These are phyloP conservation scores for Brachionus koreanus DNA, from an alignment of 1,140 invertebrate genomes.

Conservation along the genomic window DNA sequence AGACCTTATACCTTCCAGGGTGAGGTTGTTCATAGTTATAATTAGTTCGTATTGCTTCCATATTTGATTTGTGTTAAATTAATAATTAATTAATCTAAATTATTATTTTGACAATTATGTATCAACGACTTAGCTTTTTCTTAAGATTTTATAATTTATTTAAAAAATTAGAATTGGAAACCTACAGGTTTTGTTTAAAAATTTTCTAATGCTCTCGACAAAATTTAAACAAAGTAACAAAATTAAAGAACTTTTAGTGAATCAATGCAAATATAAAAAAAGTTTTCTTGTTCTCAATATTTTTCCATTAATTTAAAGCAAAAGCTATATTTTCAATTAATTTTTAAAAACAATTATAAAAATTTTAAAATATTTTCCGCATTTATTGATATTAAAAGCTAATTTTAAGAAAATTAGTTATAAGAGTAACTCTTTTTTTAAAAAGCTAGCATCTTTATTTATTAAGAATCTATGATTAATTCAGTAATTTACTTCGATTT, in stretches of 20 bases:
- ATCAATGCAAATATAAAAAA: no score
- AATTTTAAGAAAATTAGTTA: no score
- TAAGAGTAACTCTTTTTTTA: no score
- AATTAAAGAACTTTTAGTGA: background rate
- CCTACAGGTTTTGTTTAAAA: conserved; percentile 26
- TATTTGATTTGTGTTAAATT: background rate
- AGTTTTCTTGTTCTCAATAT: background rate
- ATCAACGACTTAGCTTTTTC: background rate
- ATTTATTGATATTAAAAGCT: no score
- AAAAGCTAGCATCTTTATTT: no score
- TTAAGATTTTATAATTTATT: conserved; percentile 5
- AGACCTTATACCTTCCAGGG: background rate
- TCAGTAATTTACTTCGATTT: no score
- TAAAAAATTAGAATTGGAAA: conserved; percentile 2
- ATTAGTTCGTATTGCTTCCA: conserved; percentile 17
- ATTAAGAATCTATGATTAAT: no score
- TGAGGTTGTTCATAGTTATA: conserved; percentile 9
- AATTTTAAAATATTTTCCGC: background rate
- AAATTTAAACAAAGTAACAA: background rate
- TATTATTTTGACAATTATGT: background rate
- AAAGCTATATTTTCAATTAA: background rate
- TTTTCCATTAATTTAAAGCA: background rate
- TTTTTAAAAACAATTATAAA: background rate
- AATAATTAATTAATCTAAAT: background rate
- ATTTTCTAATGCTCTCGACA: background rate